Evolutionary conservation across 2,888 invertebrate genomes (phyloP).

Genomic region (Thymelicus sylvestris): DNA sequence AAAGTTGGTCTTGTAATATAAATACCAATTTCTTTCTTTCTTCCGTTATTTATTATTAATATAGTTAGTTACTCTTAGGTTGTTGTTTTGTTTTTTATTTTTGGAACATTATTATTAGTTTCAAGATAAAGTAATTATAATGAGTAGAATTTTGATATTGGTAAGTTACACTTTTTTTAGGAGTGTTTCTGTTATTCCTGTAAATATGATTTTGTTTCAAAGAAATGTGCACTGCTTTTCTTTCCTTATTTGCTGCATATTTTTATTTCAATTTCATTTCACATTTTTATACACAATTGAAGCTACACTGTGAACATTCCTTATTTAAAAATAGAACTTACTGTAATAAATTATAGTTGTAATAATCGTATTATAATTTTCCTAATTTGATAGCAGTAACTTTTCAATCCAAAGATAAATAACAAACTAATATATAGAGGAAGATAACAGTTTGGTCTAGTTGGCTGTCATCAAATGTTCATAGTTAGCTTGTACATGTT

Average conservation of each 20-base stretch:
- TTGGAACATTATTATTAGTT: no score
- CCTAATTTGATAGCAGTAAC: background rate
- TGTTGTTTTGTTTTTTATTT: no score
- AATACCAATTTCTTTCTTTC: no score
- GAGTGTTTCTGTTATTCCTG: constrained; percentile 30
- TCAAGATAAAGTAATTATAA: no score
- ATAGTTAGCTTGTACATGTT: constrained; percentile 10
- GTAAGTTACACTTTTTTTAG: background rate
- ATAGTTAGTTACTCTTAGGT: no score
- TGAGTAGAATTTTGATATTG: background rate
- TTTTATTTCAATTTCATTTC: constrained; percentile 32
- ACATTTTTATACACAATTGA: background rate
- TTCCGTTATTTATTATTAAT: no score
- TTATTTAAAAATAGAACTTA: background rate
- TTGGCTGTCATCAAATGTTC: background rate
- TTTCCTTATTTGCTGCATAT: constrained; percentile 52
- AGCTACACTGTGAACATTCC: constrained; percentile 5
- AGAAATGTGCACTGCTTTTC: constrained; percentile 63
- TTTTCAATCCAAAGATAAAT: background rate
- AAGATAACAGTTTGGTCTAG: background rate
- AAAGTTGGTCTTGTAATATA: no score
- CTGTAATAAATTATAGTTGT: no score
- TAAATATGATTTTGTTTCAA: constrained; percentile 24
- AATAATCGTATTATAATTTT: no score
- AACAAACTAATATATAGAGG: background rate